Evolutionary conservation across 2,113 vertebrate genomes (phyloP).

Genomic region (Pleuronectes platessa): DNA sequence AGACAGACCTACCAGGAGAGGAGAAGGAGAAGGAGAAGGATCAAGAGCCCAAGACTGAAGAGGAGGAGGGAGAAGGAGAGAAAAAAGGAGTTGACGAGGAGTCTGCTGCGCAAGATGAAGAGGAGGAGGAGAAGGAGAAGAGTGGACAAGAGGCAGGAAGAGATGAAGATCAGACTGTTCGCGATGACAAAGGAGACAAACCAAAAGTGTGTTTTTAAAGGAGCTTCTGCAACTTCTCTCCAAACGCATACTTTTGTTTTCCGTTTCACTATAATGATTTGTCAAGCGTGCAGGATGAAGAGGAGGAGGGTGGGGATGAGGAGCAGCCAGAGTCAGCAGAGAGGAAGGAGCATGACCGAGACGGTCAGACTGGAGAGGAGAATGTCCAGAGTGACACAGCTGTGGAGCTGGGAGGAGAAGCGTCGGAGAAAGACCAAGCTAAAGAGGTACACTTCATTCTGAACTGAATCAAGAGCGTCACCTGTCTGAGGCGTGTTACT

Average conservation of each 20-base stretch:
- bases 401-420: conserved; percentile 90
- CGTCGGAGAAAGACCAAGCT: conserved; percentile 88
- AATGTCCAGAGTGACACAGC: conserved; percentile 91
- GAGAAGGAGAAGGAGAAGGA: conserved; percentile 71
- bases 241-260: neutral
- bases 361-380: conserved; percentile 89
- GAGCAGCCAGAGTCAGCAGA: conserved; percentile 81
- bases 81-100: conserved; percentile 62
- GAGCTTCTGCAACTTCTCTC: neutral
- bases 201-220: conserved; percentile 83
- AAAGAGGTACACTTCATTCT: conserved; percentile 86
- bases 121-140: conserved; percentile 68
- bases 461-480: neutral
- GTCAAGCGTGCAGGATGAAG: conserved; percentile 74
- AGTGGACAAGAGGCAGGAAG: conserved; percentile 63
- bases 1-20: conserved; percentile 63
- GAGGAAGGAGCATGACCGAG: conserved; percentile 87
- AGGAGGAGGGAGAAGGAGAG: conserved; percentile 60
- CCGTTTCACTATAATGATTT: neutral
- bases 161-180: conserved; percentile 65
- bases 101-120: conserved; percentile 70
- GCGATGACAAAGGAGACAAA: conserved; percentile 81
- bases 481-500: too few relatives aligned
- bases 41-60: conserved; percentile 66
- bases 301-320: conserved; percentile 81